Conservation (phyloP, 2,113 vertebrate genomes). For the Colius striatus region DNA sequence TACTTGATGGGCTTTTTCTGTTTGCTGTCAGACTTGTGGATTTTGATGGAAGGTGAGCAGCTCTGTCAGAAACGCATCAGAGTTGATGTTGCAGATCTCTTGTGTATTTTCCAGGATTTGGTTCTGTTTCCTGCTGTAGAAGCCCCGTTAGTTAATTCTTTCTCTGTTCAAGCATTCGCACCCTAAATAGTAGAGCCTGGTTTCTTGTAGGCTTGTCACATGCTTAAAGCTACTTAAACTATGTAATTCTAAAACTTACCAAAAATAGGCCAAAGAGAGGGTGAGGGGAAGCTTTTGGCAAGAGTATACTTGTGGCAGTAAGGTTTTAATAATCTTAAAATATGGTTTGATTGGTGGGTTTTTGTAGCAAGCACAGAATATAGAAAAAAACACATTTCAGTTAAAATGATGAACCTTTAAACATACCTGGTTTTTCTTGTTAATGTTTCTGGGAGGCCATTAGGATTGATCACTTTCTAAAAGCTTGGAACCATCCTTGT, state of each 20-base stretch:
- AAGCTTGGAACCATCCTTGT: not conserved
- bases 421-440: not conserved
- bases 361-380: not conserved
- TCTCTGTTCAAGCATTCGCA: not conserved
- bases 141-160: not conserved
- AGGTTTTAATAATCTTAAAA: not conserved
- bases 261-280: not conserved
- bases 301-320: not conserved
- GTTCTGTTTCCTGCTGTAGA: not conserved
- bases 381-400: not conserved
- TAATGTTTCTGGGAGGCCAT: not conserved
- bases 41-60: not conserved
- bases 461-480: not conserved
- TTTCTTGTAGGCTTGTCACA: not conserved
- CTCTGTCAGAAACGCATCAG: not conserved
- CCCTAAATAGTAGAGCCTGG: not conserved
- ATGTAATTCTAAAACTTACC: not conserved
- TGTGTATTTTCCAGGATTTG: not conserved
- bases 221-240: not conserved
- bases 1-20: not conserved
- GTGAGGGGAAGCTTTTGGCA: not conserved
- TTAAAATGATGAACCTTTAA: not conserved
- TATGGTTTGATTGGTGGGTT: not conserved
- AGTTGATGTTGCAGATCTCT: not conserved
- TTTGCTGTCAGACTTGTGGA: not conserved